Conservation (phyloP, 2,888 invertebrate genomes). For the Nezara viridula region DNA sequence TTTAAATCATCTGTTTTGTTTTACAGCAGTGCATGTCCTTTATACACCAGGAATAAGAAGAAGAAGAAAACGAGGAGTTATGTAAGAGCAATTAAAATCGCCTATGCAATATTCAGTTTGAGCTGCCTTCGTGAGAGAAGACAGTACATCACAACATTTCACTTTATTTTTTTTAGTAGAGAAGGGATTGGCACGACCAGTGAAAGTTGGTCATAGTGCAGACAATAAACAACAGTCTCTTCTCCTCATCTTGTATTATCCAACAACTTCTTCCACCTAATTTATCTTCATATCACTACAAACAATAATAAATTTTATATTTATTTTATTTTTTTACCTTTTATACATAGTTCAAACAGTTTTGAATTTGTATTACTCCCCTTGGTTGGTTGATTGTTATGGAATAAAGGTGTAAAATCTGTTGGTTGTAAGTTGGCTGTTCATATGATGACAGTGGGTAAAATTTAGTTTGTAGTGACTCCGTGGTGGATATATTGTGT, state of each 20-base stretch:
- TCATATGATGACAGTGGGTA: too few species aligned
- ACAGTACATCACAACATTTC: conserved; percentile 31
- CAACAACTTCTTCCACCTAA: not conserved
- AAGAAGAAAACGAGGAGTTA: not conserved
- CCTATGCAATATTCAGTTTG: not conserved
- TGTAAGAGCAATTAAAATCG: not conserved
- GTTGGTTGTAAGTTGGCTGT: too few species aligned
- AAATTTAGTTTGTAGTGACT: too few species aligned
- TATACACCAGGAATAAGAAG: not conserved
- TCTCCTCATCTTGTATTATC: not conserved
- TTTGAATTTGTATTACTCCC: too few species aligned
- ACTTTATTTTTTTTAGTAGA: conserved; percentile 20
- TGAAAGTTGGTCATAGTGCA: not conserved
- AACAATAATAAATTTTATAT: not conserved
- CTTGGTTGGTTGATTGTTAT: too few species aligned
- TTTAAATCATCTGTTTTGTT: too few species aligned
- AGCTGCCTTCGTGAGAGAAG: not conserved
- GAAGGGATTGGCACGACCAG: not conserved
- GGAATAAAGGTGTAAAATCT: too few species aligned
- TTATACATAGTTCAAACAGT: too few species aligned
- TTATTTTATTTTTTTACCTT: too few species aligned
- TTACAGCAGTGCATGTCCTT: not conserved
- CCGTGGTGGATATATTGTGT: too few species aligned
- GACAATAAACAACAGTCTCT: not conserved
- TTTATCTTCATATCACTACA: not conserved